Base-by-base conservation (phyloP, 2,113 vertebrate species). In the Cricetomys ansorgei region DNA sequence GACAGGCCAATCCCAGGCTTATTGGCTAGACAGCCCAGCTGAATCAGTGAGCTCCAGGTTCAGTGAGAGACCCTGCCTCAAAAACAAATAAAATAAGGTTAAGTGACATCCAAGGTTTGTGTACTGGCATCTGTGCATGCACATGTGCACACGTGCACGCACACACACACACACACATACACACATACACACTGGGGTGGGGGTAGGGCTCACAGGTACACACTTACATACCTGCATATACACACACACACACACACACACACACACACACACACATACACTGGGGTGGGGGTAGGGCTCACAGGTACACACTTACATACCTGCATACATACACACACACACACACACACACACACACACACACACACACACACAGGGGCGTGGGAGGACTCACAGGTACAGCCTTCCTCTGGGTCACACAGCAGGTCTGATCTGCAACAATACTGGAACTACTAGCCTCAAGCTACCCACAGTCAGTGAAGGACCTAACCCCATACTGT, bases 381-480 rank as follows among this genome's bases (percentile, higher is more conserved):
- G 2, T 23, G 27, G 67, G 40, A 23, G 59, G 45, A 21, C 17
- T 45, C 89, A 4, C 8, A 1, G 2, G 12, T 37, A 11, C 0
- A 0, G 55, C 76, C 53, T 29, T 45, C 1, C 27, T 34, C 67
- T 1, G 4, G 31, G 29, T 12, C 72, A 53, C 92, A 55, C 2
- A 53, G 75, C 21, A 7, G 40, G 86, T 19, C 70, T 37, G 29
- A 2, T 65, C n/a, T 25, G 45, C 0, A 37, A 17, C 53, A 3
- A 5, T 0, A 13, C n/a, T 11, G 21, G 40, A 31, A n/a, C 65
- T 50, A 29, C 50, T 11, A 50, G 72, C 45, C 23, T 40, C 37
- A 15, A 83, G 57, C 23, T 7, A 1, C 12, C 45, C 5, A 0
- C 48, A 40, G 48, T 43, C 50, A 3, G 13, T 0, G 29, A 0